A percentile compares a stretch with the other conserved stretches of the same genome.
These are phyloP conservation scores for Conomelus anceps DNA, from an alignment of 2,888 invertebrate genomes.

Conservation along the genomic window DNA sequence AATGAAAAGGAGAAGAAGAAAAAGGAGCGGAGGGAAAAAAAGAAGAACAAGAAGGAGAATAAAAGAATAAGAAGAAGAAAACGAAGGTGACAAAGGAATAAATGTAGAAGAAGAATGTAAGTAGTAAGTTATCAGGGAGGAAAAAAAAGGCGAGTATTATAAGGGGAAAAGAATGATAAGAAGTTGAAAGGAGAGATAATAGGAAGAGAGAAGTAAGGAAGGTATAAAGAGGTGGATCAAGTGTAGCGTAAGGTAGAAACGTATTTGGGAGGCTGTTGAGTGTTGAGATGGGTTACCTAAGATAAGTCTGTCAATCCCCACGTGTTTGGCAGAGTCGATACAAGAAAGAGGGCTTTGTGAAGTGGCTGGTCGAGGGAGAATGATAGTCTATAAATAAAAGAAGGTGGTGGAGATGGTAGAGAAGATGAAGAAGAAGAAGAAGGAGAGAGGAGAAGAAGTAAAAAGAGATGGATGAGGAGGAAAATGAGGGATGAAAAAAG, in stretches of 20 bases:
- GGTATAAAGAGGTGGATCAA: not conserved
- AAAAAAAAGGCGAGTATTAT: not conserved
- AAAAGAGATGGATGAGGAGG: too few relatives aligned
- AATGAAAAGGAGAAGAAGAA: too few relatives aligned
- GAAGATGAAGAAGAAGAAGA: too few relatives aligned
- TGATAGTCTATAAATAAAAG: not conserved
- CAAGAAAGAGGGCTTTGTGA: not conserved
- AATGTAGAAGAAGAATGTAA: too few relatives aligned
- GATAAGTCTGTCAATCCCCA: not conserved
- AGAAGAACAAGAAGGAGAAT: too few relatives aligned
- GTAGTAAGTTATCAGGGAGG: too few relatives aligned
- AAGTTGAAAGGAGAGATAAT: not conserved
- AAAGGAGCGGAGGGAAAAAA: too few relatives aligned
- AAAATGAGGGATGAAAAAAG: too few relatives aligned
- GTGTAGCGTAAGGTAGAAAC: not conserved
- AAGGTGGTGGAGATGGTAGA: not conserved
- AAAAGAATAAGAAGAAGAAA: too few relatives aligned
- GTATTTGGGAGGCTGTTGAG: not conserved
- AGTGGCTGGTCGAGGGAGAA: not conserved
- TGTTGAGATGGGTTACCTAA: not conserved
- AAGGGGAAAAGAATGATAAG: not conserved
- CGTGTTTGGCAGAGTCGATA: not conserved
- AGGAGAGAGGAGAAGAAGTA: too few relatives aligned
- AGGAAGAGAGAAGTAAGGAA: too few relatives aligned
- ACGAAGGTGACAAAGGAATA: not conserved